Evolutionary conservation across 1,140 invertebrate species (phyloP).

Genomic region (Protaetia brevitarsis): DNA sequence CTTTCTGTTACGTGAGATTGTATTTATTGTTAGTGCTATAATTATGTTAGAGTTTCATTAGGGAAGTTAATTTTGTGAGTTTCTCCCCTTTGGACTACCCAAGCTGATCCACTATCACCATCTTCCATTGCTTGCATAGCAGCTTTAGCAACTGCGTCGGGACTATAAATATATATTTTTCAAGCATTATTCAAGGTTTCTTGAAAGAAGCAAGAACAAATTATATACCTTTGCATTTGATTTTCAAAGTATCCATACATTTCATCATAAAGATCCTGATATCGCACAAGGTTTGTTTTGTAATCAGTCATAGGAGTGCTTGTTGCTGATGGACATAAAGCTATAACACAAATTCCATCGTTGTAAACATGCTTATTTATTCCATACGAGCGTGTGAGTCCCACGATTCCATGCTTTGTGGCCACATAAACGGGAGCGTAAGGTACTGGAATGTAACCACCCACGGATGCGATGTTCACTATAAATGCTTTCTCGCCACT

Average conservation of each 20-base stretch:
- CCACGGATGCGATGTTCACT: not conserved
- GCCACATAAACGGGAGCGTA: not conserved
- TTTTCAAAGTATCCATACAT: not conserved
- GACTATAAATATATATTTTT: not conserved
- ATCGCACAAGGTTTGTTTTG: not conserved
- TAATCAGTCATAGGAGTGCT: not conserved
- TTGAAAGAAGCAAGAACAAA: no score
- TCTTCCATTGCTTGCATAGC: not conserved
- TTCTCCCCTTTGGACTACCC: not conserved
- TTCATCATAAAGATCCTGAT: not conserved
- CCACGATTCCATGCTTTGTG: not conserved
- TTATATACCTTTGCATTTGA: not conserved
- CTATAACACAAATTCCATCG: not conserved
- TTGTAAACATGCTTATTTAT: not conserved
- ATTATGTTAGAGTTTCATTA: no score
- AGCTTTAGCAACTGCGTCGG: not conserved
- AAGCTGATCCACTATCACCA: not conserved
- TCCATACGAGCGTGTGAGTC: not conserved
- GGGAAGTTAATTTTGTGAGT: not conserved
- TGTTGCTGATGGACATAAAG: not conserved
- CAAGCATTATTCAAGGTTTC: not conserved
- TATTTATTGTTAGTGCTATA: no score
- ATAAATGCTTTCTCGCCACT: not conserved
- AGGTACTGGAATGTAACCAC: not conserved
- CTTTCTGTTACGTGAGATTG: no score